Conservation (phyloP, 2,113 vertebrate species). For the Ranitomeya variabilis region DNA sequence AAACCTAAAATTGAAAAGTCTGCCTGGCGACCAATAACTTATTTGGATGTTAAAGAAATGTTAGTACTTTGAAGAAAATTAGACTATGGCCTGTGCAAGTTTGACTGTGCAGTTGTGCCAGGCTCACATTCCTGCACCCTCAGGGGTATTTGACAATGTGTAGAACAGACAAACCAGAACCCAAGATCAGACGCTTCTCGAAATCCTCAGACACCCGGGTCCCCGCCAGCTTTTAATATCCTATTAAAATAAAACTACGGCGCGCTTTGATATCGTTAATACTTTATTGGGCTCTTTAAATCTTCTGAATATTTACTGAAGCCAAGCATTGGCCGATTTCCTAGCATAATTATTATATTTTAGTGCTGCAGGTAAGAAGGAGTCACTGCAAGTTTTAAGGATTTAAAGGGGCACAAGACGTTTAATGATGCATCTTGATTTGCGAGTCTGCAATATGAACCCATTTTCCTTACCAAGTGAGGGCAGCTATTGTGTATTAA, state of each 20-base stretch:
- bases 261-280: conserved; percentile 2
- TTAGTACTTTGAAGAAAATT: neutral
- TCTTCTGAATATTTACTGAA: neutral
- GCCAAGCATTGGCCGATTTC: neutral
- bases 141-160: conserved; percentile 11
- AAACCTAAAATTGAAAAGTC: neutral
- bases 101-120: neutral
- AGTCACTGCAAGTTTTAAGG: neutral
- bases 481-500: neutral
- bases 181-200: neutral
- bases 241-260: conserved; percentile 23
- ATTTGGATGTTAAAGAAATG: neutral
- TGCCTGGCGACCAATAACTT: neutral
- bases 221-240: neutral
- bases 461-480: neutral
- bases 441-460: too few species aligned
- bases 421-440: neutral
- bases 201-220: conserved; percentile 1
- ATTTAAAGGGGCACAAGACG: neutral
- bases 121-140: neutral
- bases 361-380: neutral
- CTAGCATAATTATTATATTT: neutral
- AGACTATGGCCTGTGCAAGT: neutral
- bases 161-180: conserved; percentile 26
- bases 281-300: neutral